phyloP scores from a whole-genome alignment of 1,140 invertebrate species.

The Caenorhabditis tropicalis region DNA sequence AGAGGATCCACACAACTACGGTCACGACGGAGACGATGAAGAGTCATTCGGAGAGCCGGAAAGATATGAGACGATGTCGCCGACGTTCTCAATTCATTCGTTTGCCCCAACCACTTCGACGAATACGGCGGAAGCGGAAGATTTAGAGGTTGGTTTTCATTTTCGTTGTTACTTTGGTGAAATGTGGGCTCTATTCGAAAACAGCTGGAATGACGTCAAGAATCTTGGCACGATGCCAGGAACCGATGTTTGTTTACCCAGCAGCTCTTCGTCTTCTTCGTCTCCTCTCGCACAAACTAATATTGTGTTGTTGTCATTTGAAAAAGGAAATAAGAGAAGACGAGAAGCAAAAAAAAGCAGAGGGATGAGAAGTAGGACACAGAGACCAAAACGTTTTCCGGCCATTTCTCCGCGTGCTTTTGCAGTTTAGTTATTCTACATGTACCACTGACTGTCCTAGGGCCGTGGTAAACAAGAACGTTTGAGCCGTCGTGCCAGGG shows the following conservation, averaged over 20 bases:
- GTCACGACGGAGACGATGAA: neutral
- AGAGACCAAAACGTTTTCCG: neutral
- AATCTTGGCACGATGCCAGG: constrained; percentile 1
- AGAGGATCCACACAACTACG: neutral
- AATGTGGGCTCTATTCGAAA: neutral
- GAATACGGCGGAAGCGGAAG: neutral
- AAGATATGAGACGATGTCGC: neutral
- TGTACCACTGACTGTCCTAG: constrained; percentile 29
- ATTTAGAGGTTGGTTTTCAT: neutral
- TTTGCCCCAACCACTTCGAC: constrained; percentile 2
- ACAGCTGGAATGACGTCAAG: neutral
- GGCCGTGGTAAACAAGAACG: constrained; percentile 5
- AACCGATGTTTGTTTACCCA: neutral
- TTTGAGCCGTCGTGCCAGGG: constrained; percentile 8
- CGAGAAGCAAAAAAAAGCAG: neutral
- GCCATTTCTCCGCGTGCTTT: neutral
- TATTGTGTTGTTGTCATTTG: constrained; percentile 36
- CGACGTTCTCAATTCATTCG: constrained; percentile 9
- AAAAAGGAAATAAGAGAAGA: constrained; percentile 3
- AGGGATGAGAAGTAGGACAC: neutral
- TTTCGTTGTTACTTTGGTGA: neutral
- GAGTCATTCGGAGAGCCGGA: constrained; percentile 21
- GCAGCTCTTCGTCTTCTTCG: neutral
- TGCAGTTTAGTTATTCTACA: constrained; percentile 2
- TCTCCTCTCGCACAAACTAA: neutral